phyloP scores from a whole-genome alignment of 2,797 vertebrate species.

The Chelonia mydas region DNA sequence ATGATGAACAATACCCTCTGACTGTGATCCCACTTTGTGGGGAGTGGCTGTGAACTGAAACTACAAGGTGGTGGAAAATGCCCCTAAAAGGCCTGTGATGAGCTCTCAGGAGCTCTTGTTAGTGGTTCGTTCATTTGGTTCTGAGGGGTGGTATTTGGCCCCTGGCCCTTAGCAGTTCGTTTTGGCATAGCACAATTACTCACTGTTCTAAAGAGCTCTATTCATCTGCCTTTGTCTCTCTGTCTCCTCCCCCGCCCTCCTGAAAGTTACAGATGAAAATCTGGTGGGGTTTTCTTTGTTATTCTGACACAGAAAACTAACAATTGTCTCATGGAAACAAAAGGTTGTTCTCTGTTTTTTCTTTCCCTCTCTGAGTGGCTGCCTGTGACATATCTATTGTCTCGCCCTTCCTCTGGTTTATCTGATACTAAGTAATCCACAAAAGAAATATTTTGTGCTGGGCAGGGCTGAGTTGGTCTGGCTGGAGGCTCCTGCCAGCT shows the following conservation, averaged over 20 bases:
- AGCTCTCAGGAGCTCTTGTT: not conserved
- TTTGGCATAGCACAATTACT: slow-evolving; percentile 44
- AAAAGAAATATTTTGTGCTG: slow-evolving; percentile 52
- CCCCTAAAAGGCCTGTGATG: not conserved
- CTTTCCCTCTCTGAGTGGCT: slow-evolving; percentile 35
- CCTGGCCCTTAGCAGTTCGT: not conserved
- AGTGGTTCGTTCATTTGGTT: not conserved
- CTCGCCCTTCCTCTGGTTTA: slow-evolving; percentile 38
- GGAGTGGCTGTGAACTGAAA: not conserved
- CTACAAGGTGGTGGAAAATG: not conserved
- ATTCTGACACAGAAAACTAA: slow-evolving; percentile 61
- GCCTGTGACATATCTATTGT: slow-evolving; percentile 73
- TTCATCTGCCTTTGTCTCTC: slow-evolving; percentile 11
- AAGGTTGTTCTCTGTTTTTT: slow-evolving; percentile 42
- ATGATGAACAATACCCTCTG: not conserved
- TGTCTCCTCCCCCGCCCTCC: not conserved
- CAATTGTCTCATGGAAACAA: slow-evolving; percentile 65
- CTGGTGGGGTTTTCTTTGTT: slow-evolving; percentile 59
- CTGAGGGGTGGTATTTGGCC: not conserved
- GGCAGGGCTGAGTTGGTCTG: slow-evolving; percentile 58
- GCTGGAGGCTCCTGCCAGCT: slow-evolving; percentile 51
- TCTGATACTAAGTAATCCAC: slow-evolving; percentile 57
- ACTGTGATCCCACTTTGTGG: not conserved
- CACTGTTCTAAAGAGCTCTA: not conserved
- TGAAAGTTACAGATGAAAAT: slow-evolving; percentile 45